Percentiles rank a stretch among this genome's conserved stretches.
Conservation (phyloP, 2,113 vertebrate genomes). For the Periophthalmodon schlosseri region DNA sequence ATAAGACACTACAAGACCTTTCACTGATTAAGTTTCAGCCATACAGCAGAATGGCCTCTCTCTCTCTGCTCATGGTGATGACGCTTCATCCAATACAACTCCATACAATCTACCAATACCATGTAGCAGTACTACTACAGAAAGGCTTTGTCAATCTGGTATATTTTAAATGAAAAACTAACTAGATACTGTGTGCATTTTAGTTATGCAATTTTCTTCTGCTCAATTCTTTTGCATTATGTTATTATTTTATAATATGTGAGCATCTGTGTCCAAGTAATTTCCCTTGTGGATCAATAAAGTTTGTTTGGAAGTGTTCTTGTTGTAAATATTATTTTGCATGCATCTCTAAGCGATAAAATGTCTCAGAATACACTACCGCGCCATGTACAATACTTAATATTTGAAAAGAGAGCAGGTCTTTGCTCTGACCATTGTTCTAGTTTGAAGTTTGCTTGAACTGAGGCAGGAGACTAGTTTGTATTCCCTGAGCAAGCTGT, state of each 20-base stretch:
- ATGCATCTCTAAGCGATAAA: too few relatives aligned
- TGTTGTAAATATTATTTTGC: too few relatives aligned
- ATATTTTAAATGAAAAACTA: neutral
- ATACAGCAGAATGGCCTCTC: constrained; percentile 30
- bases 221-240: too few relatives aligned
- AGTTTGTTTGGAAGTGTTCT: too few relatives aligned
- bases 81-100: neutral
- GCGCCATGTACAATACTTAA: neutral
- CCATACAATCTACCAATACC: constrained; percentile 28
- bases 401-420: neutral
- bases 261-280: too few relatives aligned
- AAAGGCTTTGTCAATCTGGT: neutral
- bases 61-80: constrained; percentile 12
- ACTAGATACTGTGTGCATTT: too few relatives aligned
- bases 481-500: constrained; percentile 36
- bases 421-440: neutral
- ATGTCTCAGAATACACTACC: neutral
- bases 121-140: neutral
- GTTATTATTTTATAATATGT: too few relatives aligned
- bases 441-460: constrained; percentile 9
- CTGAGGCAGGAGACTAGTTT: constrained; percentile 31
- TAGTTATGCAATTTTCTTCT: too few relatives aligned
- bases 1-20: constrained; percentile 38
- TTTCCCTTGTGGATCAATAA: too few relatives aligned
- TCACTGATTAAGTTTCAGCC: constrained; percentile 51